Base-by-base conservation (phyloP, 2,888 invertebrate genomes). In the Neoitamus cyanurus region DNA sequence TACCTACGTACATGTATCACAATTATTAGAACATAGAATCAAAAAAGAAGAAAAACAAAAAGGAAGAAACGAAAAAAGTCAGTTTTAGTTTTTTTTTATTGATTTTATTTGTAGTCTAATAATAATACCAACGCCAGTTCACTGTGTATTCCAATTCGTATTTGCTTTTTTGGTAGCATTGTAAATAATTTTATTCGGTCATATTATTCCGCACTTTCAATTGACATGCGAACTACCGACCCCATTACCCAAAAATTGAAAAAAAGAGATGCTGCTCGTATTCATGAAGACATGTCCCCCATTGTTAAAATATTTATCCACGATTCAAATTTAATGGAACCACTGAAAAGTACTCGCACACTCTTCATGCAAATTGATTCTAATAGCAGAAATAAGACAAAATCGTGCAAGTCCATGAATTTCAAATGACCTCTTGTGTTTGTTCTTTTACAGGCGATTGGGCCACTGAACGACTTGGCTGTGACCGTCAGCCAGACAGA, bases 381-480 rank as follows among this genome's bases (percentile, higher is more conserved):
- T n/a, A 58, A 58, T 58, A 58, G 58, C 9, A 70, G 11, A 70
- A 70, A 70, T 58, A 58, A 58, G 2, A 70, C 70, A 75, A 75
- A 37, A 75, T 36, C 75, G 20, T 13, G 3, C 75, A 36, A 31
- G 28, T 15, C 20, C 30, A 58, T 58, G 15, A 80, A 46, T 80
- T 80, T 58, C 30, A 58, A 58, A 58, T 58, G 2, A 58, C 9
- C 20, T 25, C 7, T 77, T n/a, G 46, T 15, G 15, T 30, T 85
- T 30, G 9, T 31, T 25, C 7, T 58, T 58, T 58, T 25, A 15
- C 85, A 91, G 91, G 88, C 89, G 20, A 85, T 88, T 87, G 90
- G 89, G 77, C 90, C 90, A 80, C 88, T 90, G 86, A 85, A 88
- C 80, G 90, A 90, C 87, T 87, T 91, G 73, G 87, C 85, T 84